Evolutionary conservation across 2,888 invertebrate genomes (phyloP), one percentile per base, ranked within the genome.

Genomic region (Lithosia quadra): DNA sequence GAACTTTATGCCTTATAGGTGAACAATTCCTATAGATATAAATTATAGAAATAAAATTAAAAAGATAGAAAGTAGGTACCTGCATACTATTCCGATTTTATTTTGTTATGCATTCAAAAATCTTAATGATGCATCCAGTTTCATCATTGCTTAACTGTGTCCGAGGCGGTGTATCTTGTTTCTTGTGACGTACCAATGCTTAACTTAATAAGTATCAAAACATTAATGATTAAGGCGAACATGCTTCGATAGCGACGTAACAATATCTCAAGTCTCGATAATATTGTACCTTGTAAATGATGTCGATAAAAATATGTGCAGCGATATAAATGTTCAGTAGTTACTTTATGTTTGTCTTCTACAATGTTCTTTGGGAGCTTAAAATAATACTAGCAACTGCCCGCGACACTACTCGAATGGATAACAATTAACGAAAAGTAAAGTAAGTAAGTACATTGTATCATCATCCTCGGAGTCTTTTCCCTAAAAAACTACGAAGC

Each of bases 191-290:
- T 78, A 82, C 73, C 71, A 80, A 79, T 76, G 74, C 75, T 76
- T 75, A 76, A 80, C 70, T 77, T 78, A 81, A 80, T 79, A 79
- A 75, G 74, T 78, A 84, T 76, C 77, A 76, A 81, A 83, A 81
- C 74, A 79, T 67, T 71, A 69, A 71, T 75, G 74, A 76, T 80
- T 83, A 84, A 79, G 74, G 72, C 68, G 77, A 73, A 78, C 82
- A 79, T 64, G 72, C 57, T 62, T 21, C 63, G 24, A 36, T 55
- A 43, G 63, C 36, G 74, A 74, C 74, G 64, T 36, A 65, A 66
- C 73, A 28, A 77, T 77, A 75, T 65, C 67, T 81, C 72, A 75
- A 43, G 39, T 59, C 59, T 68, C 68, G 69, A 75, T 79, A 74
- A 77, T 77, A 73, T 81, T 81, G 75, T 81, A 79, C 60, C 68